Conservation (phyloP, 2,888 invertebrate genomes). For the Limnephilus rhombicus region DNA sequence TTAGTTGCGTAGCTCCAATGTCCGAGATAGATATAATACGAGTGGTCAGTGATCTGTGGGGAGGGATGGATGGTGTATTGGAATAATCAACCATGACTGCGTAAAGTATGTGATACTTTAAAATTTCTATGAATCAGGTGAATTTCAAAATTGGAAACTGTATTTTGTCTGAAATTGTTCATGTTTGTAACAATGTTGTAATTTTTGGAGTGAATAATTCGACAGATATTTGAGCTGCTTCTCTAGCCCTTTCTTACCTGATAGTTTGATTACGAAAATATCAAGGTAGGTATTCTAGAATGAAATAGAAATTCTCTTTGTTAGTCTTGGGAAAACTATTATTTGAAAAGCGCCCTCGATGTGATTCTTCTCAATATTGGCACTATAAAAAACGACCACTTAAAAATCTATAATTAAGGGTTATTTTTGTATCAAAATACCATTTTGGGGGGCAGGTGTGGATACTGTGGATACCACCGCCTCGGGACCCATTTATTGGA, state of each 20-base stretch:
- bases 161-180: background rate
- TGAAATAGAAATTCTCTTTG: background rate
- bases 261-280: background rate
- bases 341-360: too few relatives aligned
- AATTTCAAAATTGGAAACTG: background rate
- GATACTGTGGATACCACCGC: too few relatives aligned
- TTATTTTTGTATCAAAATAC: too few relatives aligned
- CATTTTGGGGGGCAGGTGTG: too few relatives aligned
- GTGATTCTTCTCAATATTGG: background rate
- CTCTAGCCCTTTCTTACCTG: too few relatives aligned
- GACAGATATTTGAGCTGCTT: background rate
- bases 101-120: background rate
- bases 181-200: background rate
- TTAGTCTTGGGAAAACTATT: too few relatives aligned
- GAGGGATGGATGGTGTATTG: background rate
- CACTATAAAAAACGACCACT: background rate
- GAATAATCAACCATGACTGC: background rate
- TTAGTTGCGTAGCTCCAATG: background rate
- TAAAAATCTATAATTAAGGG: too few relatives aligned
- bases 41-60: background rate
- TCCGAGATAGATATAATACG: background rate
- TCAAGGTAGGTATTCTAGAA: too few relatives aligned
- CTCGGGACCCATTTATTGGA: too few relatives aligned
- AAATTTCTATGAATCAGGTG: slow-evolving; percentile 1
- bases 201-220: background rate